These are phyloP conservation scores for Polylopha cassiicola DNA, from an alignment of 2,888 invertebrate species.

Conservation along the genomic window DNA sequence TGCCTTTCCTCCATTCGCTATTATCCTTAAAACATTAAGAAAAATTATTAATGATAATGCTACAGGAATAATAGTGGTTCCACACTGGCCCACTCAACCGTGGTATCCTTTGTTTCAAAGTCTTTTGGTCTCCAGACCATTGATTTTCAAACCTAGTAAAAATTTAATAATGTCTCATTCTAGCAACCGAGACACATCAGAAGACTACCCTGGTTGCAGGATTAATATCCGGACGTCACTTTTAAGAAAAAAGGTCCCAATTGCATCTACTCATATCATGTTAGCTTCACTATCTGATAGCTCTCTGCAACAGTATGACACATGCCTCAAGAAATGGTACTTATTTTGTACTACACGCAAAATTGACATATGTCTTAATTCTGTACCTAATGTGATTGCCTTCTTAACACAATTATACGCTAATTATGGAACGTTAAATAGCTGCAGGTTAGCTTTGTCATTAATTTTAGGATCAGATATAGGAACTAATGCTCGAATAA, in stretches of 20 bases:
- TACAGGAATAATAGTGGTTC: background rate
- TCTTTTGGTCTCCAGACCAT: background rate
- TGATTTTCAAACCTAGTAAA: background rate
- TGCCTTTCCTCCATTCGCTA: slow-evolving; percentile 3
- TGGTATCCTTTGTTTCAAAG: slow-evolving; percentile 14
- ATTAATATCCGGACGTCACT: slow-evolving; percentile 4
- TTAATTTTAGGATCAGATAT: slow-evolving; percentile 1
- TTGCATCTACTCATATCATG: background rate
- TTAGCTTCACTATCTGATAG: background rate
- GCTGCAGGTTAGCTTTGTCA: background rate
- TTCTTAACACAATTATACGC: slow-evolving; percentile 1
- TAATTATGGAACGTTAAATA: slow-evolving; percentile 5
- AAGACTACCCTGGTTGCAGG: slow-evolving; percentile 12
- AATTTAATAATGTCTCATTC: slow-evolving; percentile 12
- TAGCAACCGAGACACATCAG: slow-evolving; percentile 1
- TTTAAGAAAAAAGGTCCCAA: background rate
- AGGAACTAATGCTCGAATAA: background rate
- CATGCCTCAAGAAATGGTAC: slow-evolving; percentile 2
- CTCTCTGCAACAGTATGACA: slow-evolving; percentile 3
- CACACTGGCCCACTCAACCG: slow-evolving; percentile 1
- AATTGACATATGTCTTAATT: background rate
- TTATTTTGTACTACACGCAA: background rate
- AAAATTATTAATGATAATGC: background rate
- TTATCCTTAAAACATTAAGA: background rate
- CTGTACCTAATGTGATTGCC: background rate